These are phyloP conservation scores for Drosophila picticornis DNA, from an alignment of 2,888 invertebrate genomes.

Conservation along the genomic window DNA sequence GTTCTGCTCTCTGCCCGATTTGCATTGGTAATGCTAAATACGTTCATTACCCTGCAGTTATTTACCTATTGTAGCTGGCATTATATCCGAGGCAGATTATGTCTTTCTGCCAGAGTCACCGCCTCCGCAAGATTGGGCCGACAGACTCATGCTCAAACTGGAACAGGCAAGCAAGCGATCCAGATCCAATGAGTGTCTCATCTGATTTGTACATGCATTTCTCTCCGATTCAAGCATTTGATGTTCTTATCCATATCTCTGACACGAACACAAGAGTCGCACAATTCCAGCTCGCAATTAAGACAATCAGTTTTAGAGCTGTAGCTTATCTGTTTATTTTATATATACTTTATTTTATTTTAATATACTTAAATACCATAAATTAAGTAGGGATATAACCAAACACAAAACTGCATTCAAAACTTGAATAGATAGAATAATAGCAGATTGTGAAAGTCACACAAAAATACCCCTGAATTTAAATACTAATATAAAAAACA, in stretches of 20 bases:
- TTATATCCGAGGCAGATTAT: slow-evolving; percentile 99
- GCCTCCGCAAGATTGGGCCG: slow-evolving; percentile 96
- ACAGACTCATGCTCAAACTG: slow-evolving; percentile 97
- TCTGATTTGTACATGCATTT: slow-evolving; percentile 1
- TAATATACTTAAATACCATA: background rate
- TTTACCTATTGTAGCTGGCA: slow-evolving; percentile 97
- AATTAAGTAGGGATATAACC: background rate
- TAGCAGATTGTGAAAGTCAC: background rate
- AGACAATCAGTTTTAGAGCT: background rate
- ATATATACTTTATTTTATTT: too few relatives aligned
- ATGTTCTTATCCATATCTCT: background rate
- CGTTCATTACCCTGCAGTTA: slow-evolving; percentile 88
- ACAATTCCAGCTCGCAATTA: background rate
- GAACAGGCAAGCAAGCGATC: slow-evolving; percentile 90
- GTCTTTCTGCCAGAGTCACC: slow-evolving; percentile 99
- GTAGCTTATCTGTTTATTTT: background rate
- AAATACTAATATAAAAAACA: background rate
- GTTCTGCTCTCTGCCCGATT: slow-evolving; percentile 18
- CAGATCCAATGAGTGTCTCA: slow-evolving; percentile 46
- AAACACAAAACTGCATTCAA: background rate
- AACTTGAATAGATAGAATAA: background rate
- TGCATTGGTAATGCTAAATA: slow-evolving; percentile 37
- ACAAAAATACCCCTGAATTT: background rate
- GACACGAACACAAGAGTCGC: background rate
- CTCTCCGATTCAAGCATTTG: slow-evolving; percentile 9